Evolutionary conservation across 2,888 invertebrate genomes (phyloP).

Genomic region (Troilus luridus): DNA sequence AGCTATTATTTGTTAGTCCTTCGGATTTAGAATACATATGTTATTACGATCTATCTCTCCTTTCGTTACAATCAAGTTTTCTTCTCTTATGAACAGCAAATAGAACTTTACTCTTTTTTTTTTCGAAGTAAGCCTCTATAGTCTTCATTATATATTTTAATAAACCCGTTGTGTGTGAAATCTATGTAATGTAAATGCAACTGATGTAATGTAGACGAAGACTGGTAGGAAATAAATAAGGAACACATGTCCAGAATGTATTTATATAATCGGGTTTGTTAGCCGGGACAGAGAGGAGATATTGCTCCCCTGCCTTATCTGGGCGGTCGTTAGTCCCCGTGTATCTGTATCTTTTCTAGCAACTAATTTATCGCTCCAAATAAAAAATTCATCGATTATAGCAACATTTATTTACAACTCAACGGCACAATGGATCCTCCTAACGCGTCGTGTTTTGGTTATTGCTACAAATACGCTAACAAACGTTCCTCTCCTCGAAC

Average conservation of each 20-base stretch:
- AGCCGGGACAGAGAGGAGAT: background rate
- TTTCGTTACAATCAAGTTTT: background rate
- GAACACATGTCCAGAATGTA: conserved; percentile 24
- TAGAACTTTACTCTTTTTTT: background rate
- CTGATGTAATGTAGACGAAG: background rate
- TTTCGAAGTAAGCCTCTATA: background rate
- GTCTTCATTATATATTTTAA: background rate
- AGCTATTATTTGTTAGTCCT: too few relatives aligned
- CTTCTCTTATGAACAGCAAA: background rate
- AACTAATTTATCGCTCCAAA: conserved; percentile 15
- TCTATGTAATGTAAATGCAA: conserved; percentile 17
- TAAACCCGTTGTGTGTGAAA: background rate
- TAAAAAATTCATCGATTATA: conserved; percentile 46
- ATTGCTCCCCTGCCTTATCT: conserved; percentile 13
- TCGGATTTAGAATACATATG: too few relatives aligned
- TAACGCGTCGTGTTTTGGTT: background rate
- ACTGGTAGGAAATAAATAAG: conserved; percentile 9
- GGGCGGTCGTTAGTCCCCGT: background rate
- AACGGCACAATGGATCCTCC: conserved; percentile 29
- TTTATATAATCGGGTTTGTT: conserved; percentile 23
- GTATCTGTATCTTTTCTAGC: background rate
- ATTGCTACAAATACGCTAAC: conserved; percentile 32
- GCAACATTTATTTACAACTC: conserved; percentile 46
- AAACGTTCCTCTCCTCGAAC: background rate
- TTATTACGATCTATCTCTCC: too few relatives aligned